Conservation (phyloP, 2,888 invertebrate genomes). For the Tetrapedia diversipes region DNA sequence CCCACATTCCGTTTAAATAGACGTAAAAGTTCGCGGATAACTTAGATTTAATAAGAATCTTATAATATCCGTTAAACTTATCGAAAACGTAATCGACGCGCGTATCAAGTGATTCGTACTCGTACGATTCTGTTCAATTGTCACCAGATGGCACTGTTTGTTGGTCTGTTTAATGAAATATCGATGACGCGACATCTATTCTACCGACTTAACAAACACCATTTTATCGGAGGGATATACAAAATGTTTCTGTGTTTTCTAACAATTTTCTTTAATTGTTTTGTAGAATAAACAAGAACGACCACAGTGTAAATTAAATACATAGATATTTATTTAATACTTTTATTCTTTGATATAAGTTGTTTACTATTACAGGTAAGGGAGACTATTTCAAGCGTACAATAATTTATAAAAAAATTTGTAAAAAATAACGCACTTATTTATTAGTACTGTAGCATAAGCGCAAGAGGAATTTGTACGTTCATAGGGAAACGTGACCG, state of each 20-base stretch:
- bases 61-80: neutral
- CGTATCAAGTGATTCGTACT: neutral
- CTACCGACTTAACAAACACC: neutral
- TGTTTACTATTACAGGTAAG: neutral
- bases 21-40: neutral
- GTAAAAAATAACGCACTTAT: neutral
- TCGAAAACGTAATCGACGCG: neutral
- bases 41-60: neutral
- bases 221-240: conserved; percentile 1
- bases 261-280: conserved; percentile 21
- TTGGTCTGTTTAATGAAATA: neutral
- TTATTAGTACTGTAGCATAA: neutral
- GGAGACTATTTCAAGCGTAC: neutral
- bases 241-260: conserved; percentile 6
- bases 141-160: neutral
- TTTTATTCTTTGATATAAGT: neutral
- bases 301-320: conserved; percentile 6
- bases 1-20: neutral
- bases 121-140: neutral
- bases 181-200: neutral
- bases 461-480: neutral
- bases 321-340: conserved; percentile 42
- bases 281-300: neutral
- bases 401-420: neutral
- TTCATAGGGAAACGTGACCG: neutral